Conservation (phyloP, 1,140 invertebrate genomes). For the Oncopeltus fasciatus region DNA sequence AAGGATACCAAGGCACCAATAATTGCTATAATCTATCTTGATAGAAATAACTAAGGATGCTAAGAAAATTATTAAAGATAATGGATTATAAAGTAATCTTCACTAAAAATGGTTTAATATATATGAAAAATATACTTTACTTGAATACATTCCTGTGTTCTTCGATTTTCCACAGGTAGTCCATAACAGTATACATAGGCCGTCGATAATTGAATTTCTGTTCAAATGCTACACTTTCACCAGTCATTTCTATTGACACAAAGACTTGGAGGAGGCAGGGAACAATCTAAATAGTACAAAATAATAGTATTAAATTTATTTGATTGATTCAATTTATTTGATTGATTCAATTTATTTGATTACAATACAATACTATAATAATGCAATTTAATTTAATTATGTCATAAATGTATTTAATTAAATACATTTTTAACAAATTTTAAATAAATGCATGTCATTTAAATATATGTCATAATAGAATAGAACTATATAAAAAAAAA, state of each 20-base stretch:
- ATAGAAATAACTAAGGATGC: too few species aligned
- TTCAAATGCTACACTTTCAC: constrained; percentile 87
- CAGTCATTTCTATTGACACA: constrained; percentile 94
- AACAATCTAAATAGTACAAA: constrained; percentile 40
- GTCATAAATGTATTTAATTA: too few species aligned
- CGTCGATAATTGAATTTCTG: constrained; percentile 93
- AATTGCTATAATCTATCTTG: too few species aligned
- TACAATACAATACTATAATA: neutral
- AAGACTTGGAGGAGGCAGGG: constrained; percentile 74
- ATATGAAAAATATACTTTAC: constrained; percentile 32
- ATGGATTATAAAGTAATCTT: too few species aligned
- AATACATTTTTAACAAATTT: too few species aligned
- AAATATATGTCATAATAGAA: too few species aligned
- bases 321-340: neutral
- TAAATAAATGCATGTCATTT: too few species aligned
- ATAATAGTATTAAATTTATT: neutral
- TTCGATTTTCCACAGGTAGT: constrained; percentile 75
- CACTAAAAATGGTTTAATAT: neutral
- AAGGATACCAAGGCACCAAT: too few species aligned
- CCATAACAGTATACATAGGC: constrained; percentile 87
- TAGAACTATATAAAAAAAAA: too few species aligned
- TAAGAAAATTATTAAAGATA: too few species aligned
- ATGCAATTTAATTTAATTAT: neutral
- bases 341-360: neutral
- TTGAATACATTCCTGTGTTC: constrained; percentile 61